Base-by-base conservation (phyloP, 2,888 invertebrate species). In the Brachypalpus laphriformis region DNA sequence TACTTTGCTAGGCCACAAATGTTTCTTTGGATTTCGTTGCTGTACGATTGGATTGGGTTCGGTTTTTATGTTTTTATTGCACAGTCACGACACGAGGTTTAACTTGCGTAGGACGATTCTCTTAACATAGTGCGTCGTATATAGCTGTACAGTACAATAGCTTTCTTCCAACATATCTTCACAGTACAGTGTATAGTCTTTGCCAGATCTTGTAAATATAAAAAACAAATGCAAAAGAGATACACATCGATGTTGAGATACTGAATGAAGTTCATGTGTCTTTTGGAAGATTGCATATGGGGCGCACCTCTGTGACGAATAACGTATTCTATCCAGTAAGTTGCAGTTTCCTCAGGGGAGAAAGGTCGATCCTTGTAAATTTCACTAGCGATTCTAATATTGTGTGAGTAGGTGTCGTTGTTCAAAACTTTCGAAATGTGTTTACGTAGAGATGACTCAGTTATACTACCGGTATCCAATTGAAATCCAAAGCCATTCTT, bases 261-360 rank as follows among this genome's bases (percentile, higher is more conserved):
- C 4, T 91, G 91, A n/a, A 92, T 74, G 89, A 92, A 91, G 74
- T 89, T 92, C 20, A 93, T 86, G 7, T 92, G 87, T 16, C 91
- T 87, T 0, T 91, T 91, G 6, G 93, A 92, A 88, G 92, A 93
- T 70, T 92, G 93, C 82, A 94, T 90, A 76, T 91, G 92, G 5
- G 89, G 87, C 0, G 93, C 93, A 4, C 94, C 94, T 22, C 92
- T 92, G 87, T 94, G 89, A 18, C 94, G 91, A 1, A 94, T 91
- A 0, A 94, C 92, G 88, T 94, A 94, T 87, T 94, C 94, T 31
- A 94, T 90, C 94, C 94, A 94, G 88, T 89, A 94, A 85, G 92
- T 90, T 0, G 93, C 92, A 0, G 92, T 92, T 28, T 93, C 92
- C 57, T 93, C 89, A 0, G 93, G 91, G 40, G 89, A 91, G 88